Percentiles rank a stretch among this genome's conserved stretches.
phyloP scores from a whole-genome alignment of 2,797 vertebrate genomes.

The Eremophila alpestris region DNA sequence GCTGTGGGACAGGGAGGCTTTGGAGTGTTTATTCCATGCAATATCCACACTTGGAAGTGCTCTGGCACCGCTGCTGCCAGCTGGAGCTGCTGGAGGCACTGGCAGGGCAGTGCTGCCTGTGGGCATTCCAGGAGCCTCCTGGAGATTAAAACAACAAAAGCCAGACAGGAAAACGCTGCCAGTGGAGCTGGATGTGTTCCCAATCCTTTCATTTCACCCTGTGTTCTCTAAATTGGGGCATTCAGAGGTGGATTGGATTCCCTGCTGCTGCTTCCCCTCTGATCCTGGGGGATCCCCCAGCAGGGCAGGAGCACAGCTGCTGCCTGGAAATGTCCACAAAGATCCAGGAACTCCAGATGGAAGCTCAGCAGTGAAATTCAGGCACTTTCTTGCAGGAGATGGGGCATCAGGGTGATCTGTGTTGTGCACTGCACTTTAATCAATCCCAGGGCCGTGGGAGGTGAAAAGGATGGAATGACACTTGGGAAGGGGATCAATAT shows the following conservation, averaged over 20 bases:
- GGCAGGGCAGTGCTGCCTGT: background rate
- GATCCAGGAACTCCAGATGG: background rate
- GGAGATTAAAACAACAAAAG: conserved; percentile 27
- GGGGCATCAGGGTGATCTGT: background rate
- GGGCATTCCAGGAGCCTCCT: background rate
- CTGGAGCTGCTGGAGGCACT: background rate
- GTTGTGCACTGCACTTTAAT: fast-evolving
- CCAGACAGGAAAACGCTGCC: background rate
- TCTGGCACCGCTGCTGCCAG: background rate
- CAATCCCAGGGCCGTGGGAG: background rate
- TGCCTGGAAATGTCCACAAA: background rate
- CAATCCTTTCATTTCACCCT: background rate
- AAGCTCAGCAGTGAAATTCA: background rate
- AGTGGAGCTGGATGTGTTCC: background rate
- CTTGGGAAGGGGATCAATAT: background rate
- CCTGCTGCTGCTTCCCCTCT: conserved; percentile 17
- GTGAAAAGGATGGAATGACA: background rate
- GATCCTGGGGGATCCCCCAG: background rate
- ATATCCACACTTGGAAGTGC: background rate
- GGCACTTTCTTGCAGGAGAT: background rate
- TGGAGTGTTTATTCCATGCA: background rate
- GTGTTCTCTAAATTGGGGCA: background rate
- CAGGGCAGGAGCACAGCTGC: background rate
- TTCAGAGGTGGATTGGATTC: background rate
- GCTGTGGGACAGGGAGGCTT: background rate